These are phyloP conservation scores for Rattus rattus DNA, from an alignment of 2,113 vertebrate species.

Conservation along the genomic window DNA sequence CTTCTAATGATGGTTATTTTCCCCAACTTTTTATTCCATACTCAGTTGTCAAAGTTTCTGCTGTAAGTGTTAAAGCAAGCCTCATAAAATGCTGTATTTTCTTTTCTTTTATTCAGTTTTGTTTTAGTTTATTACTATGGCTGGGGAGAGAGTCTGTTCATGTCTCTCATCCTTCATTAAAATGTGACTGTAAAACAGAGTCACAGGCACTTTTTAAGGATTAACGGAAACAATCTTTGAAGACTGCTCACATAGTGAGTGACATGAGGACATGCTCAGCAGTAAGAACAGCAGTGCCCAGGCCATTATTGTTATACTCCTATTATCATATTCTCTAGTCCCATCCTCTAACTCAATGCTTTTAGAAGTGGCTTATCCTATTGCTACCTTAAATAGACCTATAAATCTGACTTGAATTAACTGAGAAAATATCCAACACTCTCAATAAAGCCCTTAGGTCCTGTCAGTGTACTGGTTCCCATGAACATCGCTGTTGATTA, in stretches of 20 bases:
- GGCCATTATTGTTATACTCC: background rate
- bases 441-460: background rate
- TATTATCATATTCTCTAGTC: background rate
- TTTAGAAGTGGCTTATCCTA: conserved; percentile 18
- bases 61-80: background rate
- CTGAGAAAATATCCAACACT: background rate
- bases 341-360: background rate
- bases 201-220: background rate
- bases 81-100: background rate
- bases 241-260: background rate
- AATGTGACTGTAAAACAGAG: background rate
- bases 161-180: background rate
- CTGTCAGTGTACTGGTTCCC: background rate
- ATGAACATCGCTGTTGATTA: background rate
- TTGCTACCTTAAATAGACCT: background rate
- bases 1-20: background rate
- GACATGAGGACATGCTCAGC: background rate
- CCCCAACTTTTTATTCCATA: background rate
- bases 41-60: background rate
- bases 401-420: background rate
- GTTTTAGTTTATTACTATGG: background rate
- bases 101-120: background rate
- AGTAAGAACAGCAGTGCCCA: background rate
- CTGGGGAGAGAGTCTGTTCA: background rate
- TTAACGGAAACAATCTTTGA: background rate